Percentiles rank a stretch among this genome's conserved stretches.
These are phyloP conservation scores for Mola mola DNA, from an alignment of 2,113 vertebrate genomes.

Conservation along the genomic window DNA sequence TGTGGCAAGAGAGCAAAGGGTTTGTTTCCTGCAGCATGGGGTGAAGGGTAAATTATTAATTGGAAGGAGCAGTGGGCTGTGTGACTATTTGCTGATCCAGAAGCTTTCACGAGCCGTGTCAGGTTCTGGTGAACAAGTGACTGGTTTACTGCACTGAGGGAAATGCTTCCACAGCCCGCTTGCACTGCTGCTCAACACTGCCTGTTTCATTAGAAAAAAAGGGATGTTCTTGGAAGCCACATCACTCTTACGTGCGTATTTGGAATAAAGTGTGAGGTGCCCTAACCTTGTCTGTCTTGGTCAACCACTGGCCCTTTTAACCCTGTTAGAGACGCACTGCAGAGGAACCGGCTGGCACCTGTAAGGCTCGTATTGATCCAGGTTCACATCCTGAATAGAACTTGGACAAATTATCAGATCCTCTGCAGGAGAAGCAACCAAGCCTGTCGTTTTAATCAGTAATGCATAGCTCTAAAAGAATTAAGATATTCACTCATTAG, in stretches of 20 bases:
- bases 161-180: conserved; percentile 51
- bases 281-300: conserved; percentile 36
- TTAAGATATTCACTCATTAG: conserved; percentile 62
- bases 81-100: conserved; percentile 83
- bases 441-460: conserved; percentile 68
- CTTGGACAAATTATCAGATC: conserved; percentile 75
- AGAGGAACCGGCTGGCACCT: conserved; percentile 46
- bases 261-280: conserved; percentile 31
- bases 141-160: conserved; percentile 69
- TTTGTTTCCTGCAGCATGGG: conserved; percentile 70
- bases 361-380: conserved; percentile 70
- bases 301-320: conserved; percentile 42
- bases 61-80: conserved; percentile 74
- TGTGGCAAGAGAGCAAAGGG: conserved; percentile 54
- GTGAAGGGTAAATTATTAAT: conserved; percentile 81
- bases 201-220: conserved; percentile 48
- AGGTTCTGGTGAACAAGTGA: conserved; percentile 76
- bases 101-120: conserved; percentile 73
- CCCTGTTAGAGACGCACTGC: conserved; percentile 37
- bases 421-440: conserved; percentile 61
- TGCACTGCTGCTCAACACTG: conserved; percentile 31
- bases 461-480: conserved; percentile 59
- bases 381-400: conserved; percentile 71
- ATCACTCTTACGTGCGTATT: conserved; percentile 41
- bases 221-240: conserved; percentile 24